Conservation (phyloP, 2,888 invertebrate species). For the Sepiola atlantica region DNA sequence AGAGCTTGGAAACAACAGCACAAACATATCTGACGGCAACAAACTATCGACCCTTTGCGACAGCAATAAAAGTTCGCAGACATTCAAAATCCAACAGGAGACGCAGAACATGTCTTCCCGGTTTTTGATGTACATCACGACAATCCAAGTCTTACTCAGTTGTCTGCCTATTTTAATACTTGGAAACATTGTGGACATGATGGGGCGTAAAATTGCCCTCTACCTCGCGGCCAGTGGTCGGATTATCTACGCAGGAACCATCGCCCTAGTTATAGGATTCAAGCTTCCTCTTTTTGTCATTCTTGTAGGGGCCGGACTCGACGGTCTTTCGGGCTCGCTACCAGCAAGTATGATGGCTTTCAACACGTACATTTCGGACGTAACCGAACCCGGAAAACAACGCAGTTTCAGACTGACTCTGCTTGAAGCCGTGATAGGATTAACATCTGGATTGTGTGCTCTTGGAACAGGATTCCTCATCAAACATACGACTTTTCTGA, state of each 20-base stretch:
- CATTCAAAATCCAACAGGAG: background rate
- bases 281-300: background rate
- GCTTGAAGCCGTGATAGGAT: background rate
- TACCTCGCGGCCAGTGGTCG: background rate
- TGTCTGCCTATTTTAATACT: background rate
- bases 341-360: background rate
- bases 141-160: background rate
- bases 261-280: background rate
- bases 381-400: background rate
- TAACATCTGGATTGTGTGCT: background rate
- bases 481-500: background rate
- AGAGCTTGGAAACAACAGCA: background rate
- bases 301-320: background rate
- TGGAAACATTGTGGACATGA: background rate
- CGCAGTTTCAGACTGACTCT: background rate
- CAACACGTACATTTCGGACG: background rate
- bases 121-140: background rate
- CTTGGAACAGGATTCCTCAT: background rate
- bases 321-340: background rate
- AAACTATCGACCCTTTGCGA: background rate
- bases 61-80: background rate
- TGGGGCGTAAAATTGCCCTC: background rate
- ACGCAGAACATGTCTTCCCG: background rate
- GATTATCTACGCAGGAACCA: background rate
- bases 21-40: background rate